phyloP scores from a whole-genome alignment of 2,888 invertebrate species.

The Chelonus formosanus region DNA sequence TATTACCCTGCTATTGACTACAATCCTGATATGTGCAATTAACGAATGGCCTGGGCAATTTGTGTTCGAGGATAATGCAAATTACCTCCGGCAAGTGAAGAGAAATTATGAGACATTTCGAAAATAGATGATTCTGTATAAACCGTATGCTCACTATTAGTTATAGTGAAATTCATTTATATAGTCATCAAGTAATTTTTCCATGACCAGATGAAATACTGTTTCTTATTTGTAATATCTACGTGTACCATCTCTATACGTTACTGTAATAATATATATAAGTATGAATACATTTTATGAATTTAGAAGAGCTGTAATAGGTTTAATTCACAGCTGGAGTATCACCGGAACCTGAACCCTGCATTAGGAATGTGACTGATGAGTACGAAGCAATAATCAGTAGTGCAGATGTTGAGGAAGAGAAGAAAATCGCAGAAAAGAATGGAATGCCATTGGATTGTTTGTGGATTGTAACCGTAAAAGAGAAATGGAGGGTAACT shows the following conservation, averaged over 20 bases:
- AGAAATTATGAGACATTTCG: conserved; percentile 45
- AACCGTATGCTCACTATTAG: conserved; percentile 11
- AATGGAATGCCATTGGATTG: conserved; percentile 75
- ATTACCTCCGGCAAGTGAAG: conserved; percentile 12
- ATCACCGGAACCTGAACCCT: conserved; percentile 70
- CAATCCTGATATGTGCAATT: conserved; percentile 1
- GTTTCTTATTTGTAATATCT: no score
- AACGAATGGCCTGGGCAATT: conserved; percentile 12
- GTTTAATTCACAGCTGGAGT: conserved; percentile 58
- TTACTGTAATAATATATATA: no score
- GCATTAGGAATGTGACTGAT: conserved; percentile 68
- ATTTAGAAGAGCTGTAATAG: conserved; percentile 17
- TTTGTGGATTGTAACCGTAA: conserved; percentile 77
- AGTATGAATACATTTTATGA: conserved; percentile 36
- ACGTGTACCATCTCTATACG: no score
- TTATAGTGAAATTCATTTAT: conserved; percentile 46
- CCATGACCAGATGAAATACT: no score
- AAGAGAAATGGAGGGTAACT: conserved; percentile 72
- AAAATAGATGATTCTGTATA: conserved; percentile 40
- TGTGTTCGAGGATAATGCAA: conserved; percentile 23
- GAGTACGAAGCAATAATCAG: conserved; percentile 68
- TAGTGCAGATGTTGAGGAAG: conserved; percentile 69
- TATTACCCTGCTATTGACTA: conserved; percentile 5
- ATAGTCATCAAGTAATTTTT: conserved; percentile 29
- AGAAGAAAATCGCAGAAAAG: conserved; percentile 67